These are phyloP conservation scores for Montipora efflorescens DNA, from an alignment of 64 coral and sea anemone genomes.

Conservation along the genomic window DNA sequence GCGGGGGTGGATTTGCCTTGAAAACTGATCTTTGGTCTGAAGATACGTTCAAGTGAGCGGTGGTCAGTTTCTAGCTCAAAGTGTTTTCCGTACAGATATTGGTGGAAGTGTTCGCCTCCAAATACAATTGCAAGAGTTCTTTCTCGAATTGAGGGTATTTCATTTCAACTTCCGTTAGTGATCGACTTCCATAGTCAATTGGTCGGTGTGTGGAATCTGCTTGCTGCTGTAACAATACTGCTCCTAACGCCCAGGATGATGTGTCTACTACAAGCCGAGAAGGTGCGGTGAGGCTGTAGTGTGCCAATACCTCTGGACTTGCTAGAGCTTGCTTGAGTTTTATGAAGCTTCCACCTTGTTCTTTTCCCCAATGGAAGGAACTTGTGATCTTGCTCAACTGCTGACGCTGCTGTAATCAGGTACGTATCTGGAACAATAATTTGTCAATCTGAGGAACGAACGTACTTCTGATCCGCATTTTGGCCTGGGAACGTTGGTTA, in stretches of 20 bases:
- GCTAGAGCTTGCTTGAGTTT: too few relatives aligned
- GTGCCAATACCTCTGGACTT: background rate
- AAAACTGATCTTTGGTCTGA: background rate
- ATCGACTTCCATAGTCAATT: background rate
- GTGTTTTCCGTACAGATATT: background rate
- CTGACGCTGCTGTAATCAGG: too few relatives aligned
- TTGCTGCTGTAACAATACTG: background rate
- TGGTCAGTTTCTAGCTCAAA: conserved; percentile 24
- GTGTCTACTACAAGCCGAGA: background rate
- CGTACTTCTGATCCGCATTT: too few relatives aligned
- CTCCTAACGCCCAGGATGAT: background rate
- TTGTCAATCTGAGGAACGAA: too few relatives aligned
- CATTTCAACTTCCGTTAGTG: background rate
- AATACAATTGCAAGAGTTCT: background rate
- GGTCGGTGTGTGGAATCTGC: background rate
- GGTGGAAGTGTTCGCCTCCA: background rate
- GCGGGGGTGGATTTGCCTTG: background rate
- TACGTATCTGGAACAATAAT: too few relatives aligned
- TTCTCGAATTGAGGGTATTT: background rate
- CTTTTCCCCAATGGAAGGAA: too few relatives aligned
- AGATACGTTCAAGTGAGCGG: background rate
- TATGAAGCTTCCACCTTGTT: too few relatives aligned
- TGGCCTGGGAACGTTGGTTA: too few relatives aligned
- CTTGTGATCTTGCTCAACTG: background rate
- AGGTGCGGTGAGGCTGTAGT: background rate